These are phyloP conservation scores for Gouania willdenowi DNA, from an alignment of 2,797 vertebrate species.

Conservation along the genomic window DNA sequence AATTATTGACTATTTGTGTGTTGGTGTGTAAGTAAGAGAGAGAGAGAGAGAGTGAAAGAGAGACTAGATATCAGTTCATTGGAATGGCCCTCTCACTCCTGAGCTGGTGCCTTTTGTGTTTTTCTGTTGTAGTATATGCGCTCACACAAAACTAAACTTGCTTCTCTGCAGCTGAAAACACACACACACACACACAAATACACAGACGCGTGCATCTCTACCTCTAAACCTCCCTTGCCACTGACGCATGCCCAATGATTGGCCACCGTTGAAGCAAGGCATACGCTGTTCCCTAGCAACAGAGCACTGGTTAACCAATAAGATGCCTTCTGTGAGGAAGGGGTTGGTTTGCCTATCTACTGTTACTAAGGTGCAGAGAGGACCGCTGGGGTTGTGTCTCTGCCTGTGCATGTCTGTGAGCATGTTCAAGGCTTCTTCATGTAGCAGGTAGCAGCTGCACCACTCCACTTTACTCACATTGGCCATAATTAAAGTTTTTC, in stretches of 20 bases:
- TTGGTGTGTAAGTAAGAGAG: neutral
- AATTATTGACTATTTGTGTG: neutral
- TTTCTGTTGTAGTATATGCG: too few relatives aligned
- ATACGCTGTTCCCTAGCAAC: conserved; percentile 88
- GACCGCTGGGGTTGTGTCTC: conserved; percentile 41
- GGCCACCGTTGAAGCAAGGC: conserved; percentile 76
- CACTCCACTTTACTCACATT: too few relatives aligned
- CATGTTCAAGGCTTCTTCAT: conserved; percentile 5
- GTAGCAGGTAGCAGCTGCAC: conserved; percentile 19
- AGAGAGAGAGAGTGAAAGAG: too few relatives aligned
- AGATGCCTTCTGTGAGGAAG: conserved; percentile 63
- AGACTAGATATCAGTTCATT: too few relatives aligned
- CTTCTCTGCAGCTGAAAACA: conserved; percentile 61
- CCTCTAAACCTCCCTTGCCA: conserved; percentile 35
- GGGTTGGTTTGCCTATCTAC: conserved; percentile 70
- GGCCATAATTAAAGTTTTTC: too few relatives aligned
- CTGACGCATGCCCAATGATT: conserved; percentile 61
- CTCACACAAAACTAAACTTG: conserved; percentile 50
- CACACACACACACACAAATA: conserved; percentile 30
- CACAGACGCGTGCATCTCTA: conserved; percentile 32
- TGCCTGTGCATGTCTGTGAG: conserved; percentile 6
- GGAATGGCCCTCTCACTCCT: too few relatives aligned
- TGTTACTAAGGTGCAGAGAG: conserved; percentile 80
- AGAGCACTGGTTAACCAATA: conserved; percentile 77
- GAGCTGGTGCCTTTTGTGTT: neutral